These are phyloP conservation scores for Platyscapa corneri DNA, from an alignment of 1,140 invertebrate species.

Conservation along the genomic window DNA sequence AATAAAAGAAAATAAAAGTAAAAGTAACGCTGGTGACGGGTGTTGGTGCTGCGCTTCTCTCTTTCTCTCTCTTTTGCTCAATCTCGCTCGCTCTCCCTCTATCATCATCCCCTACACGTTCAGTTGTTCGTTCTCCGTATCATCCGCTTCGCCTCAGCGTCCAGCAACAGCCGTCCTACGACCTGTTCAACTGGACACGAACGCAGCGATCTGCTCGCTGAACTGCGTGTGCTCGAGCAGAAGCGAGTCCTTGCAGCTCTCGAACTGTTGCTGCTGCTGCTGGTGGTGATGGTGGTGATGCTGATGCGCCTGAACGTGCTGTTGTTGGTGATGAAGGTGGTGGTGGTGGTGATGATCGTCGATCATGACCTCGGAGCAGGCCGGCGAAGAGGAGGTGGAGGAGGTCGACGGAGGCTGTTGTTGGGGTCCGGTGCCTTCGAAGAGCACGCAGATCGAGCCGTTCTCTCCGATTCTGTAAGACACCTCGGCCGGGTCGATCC, in stretches of 20 bases:
- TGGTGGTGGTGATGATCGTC: slow-evolving; percentile 28
- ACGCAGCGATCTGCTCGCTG: slow-evolving; percentile 71
- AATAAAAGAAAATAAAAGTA: slow-evolving; percentile 30
- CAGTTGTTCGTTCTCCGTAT: slow-evolving; percentile 9
- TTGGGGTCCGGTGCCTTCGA: slow-evolving; percentile 66
- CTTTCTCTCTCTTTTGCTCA: not conserved
- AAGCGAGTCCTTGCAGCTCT: slow-evolving; percentile 72
- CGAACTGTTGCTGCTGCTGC: slow-evolving; percentile 61
- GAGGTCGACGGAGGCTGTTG: slow-evolving; percentile 43
- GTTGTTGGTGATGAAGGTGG: slow-evolving; percentile 48
- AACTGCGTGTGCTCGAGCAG: slow-evolving; percentile 71
- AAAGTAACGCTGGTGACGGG: slow-evolving; percentile 36
- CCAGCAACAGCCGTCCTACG: slow-evolving; percentile 25
- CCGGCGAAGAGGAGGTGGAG: slow-evolving; percentile 34
- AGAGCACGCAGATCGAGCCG: slow-evolving; percentile 81
- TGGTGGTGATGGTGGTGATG: slow-evolving; percentile 51
- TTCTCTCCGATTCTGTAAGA: slow-evolving; percentile 82
- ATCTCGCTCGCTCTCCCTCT: no score
- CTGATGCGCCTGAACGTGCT: slow-evolving; percentile 26
- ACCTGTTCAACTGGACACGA: slow-evolving; percentile 70
- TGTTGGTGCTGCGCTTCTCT: not conserved
- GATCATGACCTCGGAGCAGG: slow-evolving; percentile 12
- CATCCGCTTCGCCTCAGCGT: not conserved
- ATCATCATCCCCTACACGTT: not conserved
- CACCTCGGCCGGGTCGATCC: slow-evolving; percentile 82